phyloP scores from a whole-genome alignment of 2,797 vertebrate species.

The Fundulus diaphanus region DNA sequence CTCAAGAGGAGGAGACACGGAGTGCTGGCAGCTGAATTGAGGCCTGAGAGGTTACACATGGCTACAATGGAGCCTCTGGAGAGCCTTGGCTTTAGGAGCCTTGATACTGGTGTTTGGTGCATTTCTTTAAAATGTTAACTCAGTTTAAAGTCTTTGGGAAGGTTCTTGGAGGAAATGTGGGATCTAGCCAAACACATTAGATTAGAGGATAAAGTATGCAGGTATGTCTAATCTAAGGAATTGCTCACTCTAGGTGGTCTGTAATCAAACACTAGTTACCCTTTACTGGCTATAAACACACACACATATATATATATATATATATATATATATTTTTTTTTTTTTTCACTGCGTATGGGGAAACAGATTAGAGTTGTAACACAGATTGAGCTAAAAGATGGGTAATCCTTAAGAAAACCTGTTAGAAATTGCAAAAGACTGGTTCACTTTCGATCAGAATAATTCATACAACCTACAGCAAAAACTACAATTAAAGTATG shows the following conservation, averaged over 20 bases:
- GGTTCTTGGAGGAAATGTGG: neutral
- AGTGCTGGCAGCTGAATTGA: conserved; percentile 45
- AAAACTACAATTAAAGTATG: too few species aligned
- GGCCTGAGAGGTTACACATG: conserved; percentile 51
- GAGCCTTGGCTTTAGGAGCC: conserved; percentile 15
- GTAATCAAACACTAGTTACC: conserved; percentile 33
- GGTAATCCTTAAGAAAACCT: too few species aligned
- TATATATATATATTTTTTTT: too few species aligned
- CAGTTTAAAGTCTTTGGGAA: conserved; percentile 4
- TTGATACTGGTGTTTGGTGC: conserved; percentile 15
- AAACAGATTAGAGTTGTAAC: too few species aligned
- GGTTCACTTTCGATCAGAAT: too few species aligned
- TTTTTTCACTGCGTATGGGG: too few species aligned
- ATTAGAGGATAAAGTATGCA: conserved; percentile 19
- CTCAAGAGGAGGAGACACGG: conserved; percentile 63
- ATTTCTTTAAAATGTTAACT: conserved; percentile 13
- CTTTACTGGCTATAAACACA: conserved; percentile 45
- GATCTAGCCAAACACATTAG: conserved; percentile 5
- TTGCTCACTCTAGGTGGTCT: conserved; percentile 32
- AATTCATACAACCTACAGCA: too few species aligned
- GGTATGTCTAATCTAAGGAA: conserved; percentile 44
- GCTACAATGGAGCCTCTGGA: conserved; percentile 13
- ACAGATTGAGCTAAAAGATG: too few species aligned
- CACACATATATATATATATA: too few species aligned
- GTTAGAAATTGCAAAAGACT: too few species aligned